Evolutionary conservation across 1,140 invertebrate species (phyloP), one percentile per base, ranked within the genome.

Genomic region (Prorops nasuta): DNA sequence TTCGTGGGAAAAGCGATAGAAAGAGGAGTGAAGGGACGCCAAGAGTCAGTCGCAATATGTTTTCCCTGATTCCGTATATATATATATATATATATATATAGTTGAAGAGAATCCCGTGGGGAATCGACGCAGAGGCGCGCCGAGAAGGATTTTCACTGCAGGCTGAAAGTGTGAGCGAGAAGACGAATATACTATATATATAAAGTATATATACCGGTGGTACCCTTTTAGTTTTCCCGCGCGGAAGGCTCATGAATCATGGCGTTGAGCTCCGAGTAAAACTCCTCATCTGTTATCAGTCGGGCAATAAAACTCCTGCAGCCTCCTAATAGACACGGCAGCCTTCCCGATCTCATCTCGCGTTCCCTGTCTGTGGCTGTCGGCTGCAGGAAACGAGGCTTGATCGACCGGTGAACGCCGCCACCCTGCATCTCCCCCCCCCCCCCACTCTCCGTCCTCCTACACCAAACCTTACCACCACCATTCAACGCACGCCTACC

Each of bases 231-330:
- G n/a, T n/a, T n/a, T 62, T 39, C 42, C 35, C n/a, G n/a, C n/a
- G n/a, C 43, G 60, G 49, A 32, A 46, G 31, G 44, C 36, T 56
- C 58, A 52, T 65, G 61, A 65, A 63, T 65, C 63, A 58, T 58
- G 55, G 40, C 44, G 24, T 17, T n/a, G 39, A 35, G 24, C 46
- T 44, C 35, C 24, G 47, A 46, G 58, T 52, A 45, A 51, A 54
- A 50, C 52, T 51, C 37, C 58, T 56, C 53, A 53, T 53, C 59
- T 53, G 47, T 64, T 65, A 64, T 65, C 49, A 58, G 38, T 37
- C 36, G 41, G 42, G 48, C 59, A 64, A 64, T 65, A 61, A 65
- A 64, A 61, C 58, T 61, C 55, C 22, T 36, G 17, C 41, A 28
- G 20, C 37, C 36, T 59, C 53, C 51, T 46, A 53, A 57, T 54